Evolutionary conservation across 2,888 invertebrate species (phyloP), one percentile per base, ranked within the genome.

Genomic region (Eupithecia inturbata): DNA sequence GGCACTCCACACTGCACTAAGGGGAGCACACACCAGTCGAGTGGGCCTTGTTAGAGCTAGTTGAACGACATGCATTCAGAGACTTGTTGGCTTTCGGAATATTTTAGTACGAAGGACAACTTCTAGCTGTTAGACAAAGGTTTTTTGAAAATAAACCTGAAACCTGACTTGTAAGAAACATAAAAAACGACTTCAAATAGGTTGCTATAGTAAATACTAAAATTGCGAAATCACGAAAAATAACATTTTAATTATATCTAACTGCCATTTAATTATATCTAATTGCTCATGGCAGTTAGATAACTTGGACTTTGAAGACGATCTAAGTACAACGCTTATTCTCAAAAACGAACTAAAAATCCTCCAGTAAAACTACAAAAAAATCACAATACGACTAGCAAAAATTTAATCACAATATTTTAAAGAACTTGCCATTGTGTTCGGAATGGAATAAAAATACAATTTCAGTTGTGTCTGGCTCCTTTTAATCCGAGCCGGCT

Each of bases 31-130:
- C 80, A 77, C 71, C 74, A 77, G 71, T 74, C 73, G 67, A 84
- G 85, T 75, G 79, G 45, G 80, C 84, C 86, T 87, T 84, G 86
- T 86, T 86, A 86, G 81, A 73, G 80, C 79, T 76, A 81, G 80
- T 81, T 80, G 79, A 77, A 78, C 77, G 77, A 78, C 78, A 70
- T 75, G 78, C 76, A 75, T 77, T 66, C 39, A 64, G 12, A 22
- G 74, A 71, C 74, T 36, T 66, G 69, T 62, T 69, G 53, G 62
- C 64, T 53, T 31, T 70, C 22, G 57, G 76, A 71, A 79, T 76
- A 76, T 77, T 77, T 53, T 71, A 74, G 68, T 64, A 26, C 64
- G 57, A 68, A 62, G 49, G 14, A 49, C 33, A 66, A n/a, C 53
- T 66, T 57, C 22, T 36, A 64, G 22, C 26, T 39, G 39, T 64